phyloP scores from a whole-genome alignment of 1,140 invertebrate species.

The Pseudomyrmex dendroicus region DNA sequence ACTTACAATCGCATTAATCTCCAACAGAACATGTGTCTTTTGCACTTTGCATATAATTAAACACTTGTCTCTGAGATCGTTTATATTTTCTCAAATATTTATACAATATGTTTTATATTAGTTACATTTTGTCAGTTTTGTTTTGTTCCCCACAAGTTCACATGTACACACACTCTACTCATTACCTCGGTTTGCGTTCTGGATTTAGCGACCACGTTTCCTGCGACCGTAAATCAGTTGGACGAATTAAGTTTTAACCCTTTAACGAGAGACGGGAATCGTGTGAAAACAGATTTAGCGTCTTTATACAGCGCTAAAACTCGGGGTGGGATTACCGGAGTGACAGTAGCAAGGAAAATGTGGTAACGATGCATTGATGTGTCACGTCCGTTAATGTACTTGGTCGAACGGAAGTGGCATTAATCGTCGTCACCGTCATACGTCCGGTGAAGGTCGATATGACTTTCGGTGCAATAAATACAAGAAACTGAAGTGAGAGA shows the following conservation, averaged over 20 bases:
- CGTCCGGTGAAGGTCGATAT: constrained; percentile 15
- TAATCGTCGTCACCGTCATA: constrained; percentile 49
- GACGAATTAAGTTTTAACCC: constrained; percentile 68
- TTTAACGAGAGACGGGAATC: constrained; percentile 46
- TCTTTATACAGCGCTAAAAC: constrained; percentile 38
- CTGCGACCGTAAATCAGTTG: constrained; percentile 66
- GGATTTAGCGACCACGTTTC: constrained; percentile 20
- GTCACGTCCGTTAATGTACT: constrained; percentile 23
- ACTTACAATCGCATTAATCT: background rate
- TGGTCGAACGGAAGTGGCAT: constrained; percentile 27
- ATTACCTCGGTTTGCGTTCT: constrained; percentile 57
- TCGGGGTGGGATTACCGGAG: constrained; percentile 52
- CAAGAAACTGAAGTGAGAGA: background rate
- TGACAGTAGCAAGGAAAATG: constrained; percentile 14
- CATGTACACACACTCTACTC: constrained; percentile 48
- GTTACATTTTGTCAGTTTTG: constrained; percentile 2
- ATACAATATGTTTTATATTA: too few species aligned
- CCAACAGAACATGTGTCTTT: background rate
- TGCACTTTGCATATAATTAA: too few species aligned
- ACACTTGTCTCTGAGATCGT: too few species aligned
- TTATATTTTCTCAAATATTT: background rate
- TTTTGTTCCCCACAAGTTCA: constrained; percentile 4
- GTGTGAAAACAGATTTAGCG: constrained; percentile 69
- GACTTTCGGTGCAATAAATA: constrained; percentile 26
- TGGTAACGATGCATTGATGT: constrained; percentile 36